Percentiles rank a stretch among this genome's conserved stretches.
Evolutionary conservation across 2,113 vertebrate species (phyloP).

Genomic region (Strigops habroptila): DNA sequence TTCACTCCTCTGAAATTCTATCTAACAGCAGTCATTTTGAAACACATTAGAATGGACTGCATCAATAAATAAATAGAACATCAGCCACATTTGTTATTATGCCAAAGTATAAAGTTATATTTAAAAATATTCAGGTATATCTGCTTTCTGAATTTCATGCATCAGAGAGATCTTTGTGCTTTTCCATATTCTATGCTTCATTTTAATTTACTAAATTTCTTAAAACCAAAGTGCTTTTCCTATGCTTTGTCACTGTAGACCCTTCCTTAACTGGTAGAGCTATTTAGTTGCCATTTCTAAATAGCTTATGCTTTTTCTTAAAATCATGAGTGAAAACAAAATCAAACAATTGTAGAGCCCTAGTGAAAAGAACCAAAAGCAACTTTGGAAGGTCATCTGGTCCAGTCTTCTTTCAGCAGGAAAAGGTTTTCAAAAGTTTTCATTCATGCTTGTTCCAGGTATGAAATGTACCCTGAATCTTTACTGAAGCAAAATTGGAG

Average conservation of each 20-base stretch:
- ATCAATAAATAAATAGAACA: conserved; percentile 26
- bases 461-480: not conserved
- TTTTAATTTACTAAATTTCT: not conserved
- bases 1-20: conserved; percentile 35
- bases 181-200: not conserved
- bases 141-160: not conserved
- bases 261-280: not conserved
- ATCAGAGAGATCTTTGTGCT: not conserved
- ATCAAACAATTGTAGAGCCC: fast-evolving
- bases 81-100: not conserved
- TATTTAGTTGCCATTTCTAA: not conserved
- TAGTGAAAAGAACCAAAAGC: not conserved
- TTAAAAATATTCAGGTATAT: not conserved
- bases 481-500: not conserved
- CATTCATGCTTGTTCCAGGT: not conserved
- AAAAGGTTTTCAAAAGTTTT: not conserved
- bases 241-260: not conserved
- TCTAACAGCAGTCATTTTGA: conserved; percentile 22
- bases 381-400: not conserved
- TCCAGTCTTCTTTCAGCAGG: not conserved
- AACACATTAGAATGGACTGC: not conserved
- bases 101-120: not conserved
- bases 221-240: not conserved
- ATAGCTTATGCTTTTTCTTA: not conserved
- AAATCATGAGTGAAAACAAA: not conserved